phyloP scores from a whole-genome alignment of 30 jellyfish, hydroid and myxozoan species.

The Aurelia sp. region DNA sequence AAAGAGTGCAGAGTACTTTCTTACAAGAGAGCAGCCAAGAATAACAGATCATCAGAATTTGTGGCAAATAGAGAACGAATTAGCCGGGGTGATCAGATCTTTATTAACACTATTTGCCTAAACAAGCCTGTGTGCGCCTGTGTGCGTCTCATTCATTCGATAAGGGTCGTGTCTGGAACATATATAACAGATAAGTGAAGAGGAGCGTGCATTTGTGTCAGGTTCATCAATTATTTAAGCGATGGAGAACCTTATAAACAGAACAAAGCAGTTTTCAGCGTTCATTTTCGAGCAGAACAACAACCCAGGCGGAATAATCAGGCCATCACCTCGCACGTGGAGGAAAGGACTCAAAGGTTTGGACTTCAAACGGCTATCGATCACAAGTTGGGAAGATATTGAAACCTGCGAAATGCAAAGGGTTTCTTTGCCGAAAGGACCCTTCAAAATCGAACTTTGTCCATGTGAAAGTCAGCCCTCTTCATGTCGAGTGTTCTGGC shows the following conservation, averaged over 20 bases:
- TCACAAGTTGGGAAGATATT: constrained; percentile 76
- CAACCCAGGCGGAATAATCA: constrained; percentile 27
- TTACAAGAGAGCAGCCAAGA: not conserved
- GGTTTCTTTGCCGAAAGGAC: constrained; percentile 24
- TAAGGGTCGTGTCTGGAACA: not conserved
- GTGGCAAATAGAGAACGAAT: constrained; percentile 16
- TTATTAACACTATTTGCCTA: constrained; percentile 21
- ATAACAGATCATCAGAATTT: not conserved
- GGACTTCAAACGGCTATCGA: constrained; percentile 72
- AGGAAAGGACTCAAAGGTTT: constrained; percentile 39
- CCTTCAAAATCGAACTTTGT: constrained; percentile 35
- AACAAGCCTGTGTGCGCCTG: not conserved
- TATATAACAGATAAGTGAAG: not conserved
- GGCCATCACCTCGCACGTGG: constrained; percentile 80
- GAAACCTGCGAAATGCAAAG: constrained; percentile 48
- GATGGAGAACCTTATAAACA: constrained; percentile 71
- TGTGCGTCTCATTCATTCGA: constrained; percentile 34
- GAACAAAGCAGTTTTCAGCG: constrained; percentile 62
- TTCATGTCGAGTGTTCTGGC: constrained; percentile 67
- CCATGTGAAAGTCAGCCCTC: constrained; percentile 89
- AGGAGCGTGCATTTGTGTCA: constrained; percentile 38
- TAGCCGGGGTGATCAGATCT: constrained; percentile 23
- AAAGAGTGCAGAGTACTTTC: not conserved
- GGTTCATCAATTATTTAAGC: constrained; percentile 60
- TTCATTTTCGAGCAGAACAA: constrained; percentile 59